Conservation (phyloP, 2,113 vertebrate species). For the Emberiza fucata region DNA sequence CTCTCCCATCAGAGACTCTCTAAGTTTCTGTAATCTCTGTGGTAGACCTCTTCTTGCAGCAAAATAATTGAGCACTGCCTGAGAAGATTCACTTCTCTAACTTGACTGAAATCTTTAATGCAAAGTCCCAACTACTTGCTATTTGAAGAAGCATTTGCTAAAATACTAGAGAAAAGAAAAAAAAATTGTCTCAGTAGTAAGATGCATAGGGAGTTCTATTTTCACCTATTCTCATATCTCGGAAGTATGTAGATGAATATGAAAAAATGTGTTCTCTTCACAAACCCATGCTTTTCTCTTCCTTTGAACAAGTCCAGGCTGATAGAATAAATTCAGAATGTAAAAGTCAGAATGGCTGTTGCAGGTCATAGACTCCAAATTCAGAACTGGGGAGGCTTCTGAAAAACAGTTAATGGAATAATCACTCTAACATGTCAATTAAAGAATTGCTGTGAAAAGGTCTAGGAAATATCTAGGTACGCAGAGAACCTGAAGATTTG, state of each 20-base stretch:
- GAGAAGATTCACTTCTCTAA: neutral
- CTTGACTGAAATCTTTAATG: neutral
- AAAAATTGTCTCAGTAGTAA: neutral
- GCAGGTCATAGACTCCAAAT: neutral
- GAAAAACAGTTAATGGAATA: slow-evolving; percentile 22
- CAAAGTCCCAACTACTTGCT: neutral
- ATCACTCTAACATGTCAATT: neutral
- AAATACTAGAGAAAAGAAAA: neutral
- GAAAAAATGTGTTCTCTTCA: neutral
- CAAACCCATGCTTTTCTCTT: neutral
- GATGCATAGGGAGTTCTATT: neutral
- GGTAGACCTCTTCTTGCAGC: neutral
- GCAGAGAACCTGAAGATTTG: neutral
- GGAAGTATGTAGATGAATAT: neutral
- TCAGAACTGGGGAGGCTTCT: neutral
- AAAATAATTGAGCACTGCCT: neutral
- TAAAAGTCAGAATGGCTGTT: neutral
- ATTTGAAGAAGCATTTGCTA: neutral
- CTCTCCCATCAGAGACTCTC: neutral
- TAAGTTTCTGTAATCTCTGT: neutral
- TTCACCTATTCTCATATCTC: neutral
- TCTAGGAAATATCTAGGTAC: neutral
- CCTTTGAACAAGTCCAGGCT: neutral
- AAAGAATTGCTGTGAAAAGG: neutral
- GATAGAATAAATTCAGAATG: neutral